Base-by-base conservation (phyloP, 23 tunicate genomes). In the Trididemnum miniatum region DNA sequence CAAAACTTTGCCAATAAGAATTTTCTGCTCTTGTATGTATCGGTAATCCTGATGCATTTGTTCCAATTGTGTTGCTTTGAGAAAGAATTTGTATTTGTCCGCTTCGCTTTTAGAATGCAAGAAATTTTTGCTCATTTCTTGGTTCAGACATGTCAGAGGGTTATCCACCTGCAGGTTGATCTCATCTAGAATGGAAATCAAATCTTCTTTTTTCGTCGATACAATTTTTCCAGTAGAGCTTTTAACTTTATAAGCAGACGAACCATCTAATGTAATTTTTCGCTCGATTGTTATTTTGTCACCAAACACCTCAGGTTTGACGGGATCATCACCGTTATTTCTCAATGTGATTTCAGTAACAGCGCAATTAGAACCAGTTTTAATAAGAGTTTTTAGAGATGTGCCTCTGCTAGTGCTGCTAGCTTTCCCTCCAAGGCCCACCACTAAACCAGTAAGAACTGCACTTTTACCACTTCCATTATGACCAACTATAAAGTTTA, bases 401-500 rank as follows among this genome's bases (percentile, higher is more conserved):
- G 93, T 85, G 51, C 98, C 98, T 25, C 98, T 80, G 65, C 89
- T 93, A 32, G 98, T 93, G 59, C 89, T 93, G 49, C 85, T 81
- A 57, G 93, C 87, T 80, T 93, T 88, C 9, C 98, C 98, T 31
- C 98, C 98, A 52, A 93, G 77, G 0, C 92, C 98, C 35, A 93
- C 89, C 25, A 93, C 72, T 2, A 93, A 57, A n/a, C 94, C 98
- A 23, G 93, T 88, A 7, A 93, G 52, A 26, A 93, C 83, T 1
- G 98, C 98, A 88, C 98, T 93, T 88, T 93, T 93, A 57, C 98
- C 98, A 80, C 98, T 93, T 1, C 98, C 98, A 69, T 93, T 93
- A 59, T 88, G 92, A 9, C 98, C 98, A 40, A 93, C 87, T 35
- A 93, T 88, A 74, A 93, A 93, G 64, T 93, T 93, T 2, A 93